Evolutionary conservation across 2,113 vertebrate species (phyloP).

Genomic region (Okapia johnstoni): DNA sequence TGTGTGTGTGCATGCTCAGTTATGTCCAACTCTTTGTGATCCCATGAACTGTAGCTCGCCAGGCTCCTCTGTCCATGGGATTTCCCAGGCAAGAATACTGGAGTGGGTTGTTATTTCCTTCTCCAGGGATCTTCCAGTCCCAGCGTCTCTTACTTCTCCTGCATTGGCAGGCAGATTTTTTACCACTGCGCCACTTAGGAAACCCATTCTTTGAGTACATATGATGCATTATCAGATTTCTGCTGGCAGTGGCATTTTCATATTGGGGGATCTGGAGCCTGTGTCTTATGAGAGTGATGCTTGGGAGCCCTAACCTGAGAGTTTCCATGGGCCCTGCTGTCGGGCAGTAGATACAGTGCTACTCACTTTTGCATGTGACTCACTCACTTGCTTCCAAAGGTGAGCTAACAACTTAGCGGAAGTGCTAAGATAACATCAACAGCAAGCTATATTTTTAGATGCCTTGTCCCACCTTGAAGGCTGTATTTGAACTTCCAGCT

Average conservation of each 20-base stretch:
- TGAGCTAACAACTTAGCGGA: constrained; percentile 22
- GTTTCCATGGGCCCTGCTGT: not conserved
- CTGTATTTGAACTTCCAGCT: constrained; percentile 21
- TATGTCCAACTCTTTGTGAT: not conserved
- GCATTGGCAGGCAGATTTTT: not conserved
- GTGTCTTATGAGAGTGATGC: not conserved
- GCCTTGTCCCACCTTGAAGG: not conserved
- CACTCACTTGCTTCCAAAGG: constrained; percentile 45
- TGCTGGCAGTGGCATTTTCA: constrained; percentile 19
- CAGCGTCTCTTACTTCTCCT: not conserved
- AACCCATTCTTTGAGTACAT: not conserved
- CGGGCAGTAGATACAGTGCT: not conserved
- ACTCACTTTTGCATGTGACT: not conserved
- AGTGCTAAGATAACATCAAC: not conserved
- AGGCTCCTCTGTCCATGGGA: not conserved
- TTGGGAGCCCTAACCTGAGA: not conserved
- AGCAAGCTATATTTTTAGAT: constrained; percentile 48
- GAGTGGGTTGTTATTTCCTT: not conserved
- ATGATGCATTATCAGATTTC: not conserved
- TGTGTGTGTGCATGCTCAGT: not conserved
- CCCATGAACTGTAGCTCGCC: not conserved
- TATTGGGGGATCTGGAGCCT: not conserved
- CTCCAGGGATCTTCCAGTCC: not conserved
- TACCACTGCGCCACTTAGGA: not conserved
- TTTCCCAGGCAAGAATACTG: not conserved